A percentile compares a stretch with the other conserved stretches of the same genome.
These are phyloP conservation scores for Sebastes baramenuke DNA, from an alignment of 2,797 vertebrate species.

Conservation along the genomic window DNA sequence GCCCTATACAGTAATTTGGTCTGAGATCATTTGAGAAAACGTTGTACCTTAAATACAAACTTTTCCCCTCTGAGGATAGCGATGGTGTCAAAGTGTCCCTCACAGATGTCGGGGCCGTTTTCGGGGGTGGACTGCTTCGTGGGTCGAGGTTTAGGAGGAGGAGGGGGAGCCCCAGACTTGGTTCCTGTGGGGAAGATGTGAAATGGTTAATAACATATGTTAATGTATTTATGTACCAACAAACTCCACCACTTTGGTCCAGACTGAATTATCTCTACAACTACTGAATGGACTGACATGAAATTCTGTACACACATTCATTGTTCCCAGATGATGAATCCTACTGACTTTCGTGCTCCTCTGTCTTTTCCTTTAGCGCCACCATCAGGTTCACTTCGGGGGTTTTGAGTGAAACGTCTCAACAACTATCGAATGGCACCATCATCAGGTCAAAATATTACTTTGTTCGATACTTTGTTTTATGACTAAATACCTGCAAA, in stretches of 20 bases:
- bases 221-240: not conserved
- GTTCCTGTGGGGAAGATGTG: constrained; percentile 63
- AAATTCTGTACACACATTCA: not conserved
- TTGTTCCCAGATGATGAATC: not conserved
- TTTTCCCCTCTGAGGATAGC: constrained; percentile 91
- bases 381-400: not conserved
- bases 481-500: not conserved
- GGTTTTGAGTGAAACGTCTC: not conserved
- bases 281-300: not conserved
- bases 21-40: not conserved
- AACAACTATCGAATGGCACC: too few relatives aligned
- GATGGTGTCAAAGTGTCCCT: constrained; percentile 92
- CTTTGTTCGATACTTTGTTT: not conserved
- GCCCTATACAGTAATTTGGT: not conserved
- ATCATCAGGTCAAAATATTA: not conserved
- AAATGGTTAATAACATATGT: not conserved
- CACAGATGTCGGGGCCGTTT: constrained; percentile 87
- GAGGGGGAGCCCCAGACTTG: constrained; percentile 74
- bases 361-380: not conserved
- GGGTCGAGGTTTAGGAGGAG: constrained; percentile 69
- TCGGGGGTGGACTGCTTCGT: constrained; percentile 73
- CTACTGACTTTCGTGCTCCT: not conserved
- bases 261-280: not conserved
- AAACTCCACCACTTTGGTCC: not conserved
- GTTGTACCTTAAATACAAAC: constrained; percentile 93